Evolutionary conservation across 2,113 vertebrate genomes (phyloP).

Genomic region (Ibidorhyncha struthersii): DNA sequence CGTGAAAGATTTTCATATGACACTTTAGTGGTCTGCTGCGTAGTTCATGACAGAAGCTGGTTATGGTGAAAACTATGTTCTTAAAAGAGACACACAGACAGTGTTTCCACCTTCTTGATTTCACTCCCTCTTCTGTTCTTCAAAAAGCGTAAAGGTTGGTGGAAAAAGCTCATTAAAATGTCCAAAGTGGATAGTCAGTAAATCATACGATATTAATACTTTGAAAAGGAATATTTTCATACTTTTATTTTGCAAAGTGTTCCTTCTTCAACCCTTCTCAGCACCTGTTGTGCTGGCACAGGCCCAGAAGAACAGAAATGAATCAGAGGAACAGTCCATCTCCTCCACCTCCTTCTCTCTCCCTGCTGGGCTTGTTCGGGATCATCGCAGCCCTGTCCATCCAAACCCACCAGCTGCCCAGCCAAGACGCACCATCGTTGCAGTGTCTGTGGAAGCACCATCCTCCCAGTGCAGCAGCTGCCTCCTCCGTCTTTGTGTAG

Average conservation of each 20-base stretch:
- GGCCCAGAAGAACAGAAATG: neutral
- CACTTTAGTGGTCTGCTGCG: neutral
- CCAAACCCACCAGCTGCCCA: neutral
- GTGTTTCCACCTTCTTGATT: neutral
- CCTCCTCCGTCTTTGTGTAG: rapidly evolving
- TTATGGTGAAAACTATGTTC: neutral
- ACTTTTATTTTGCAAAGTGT: neutral
- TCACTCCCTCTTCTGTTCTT: neutral
- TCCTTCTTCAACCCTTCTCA: neutral
- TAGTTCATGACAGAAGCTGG: neutral
- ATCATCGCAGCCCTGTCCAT: neutral
- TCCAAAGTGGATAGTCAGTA: neutral
- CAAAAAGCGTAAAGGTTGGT: neutral
- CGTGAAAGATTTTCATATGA: neutral
- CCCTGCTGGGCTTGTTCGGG: too few species aligned
- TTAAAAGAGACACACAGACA: neutral
- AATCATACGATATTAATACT: neutral
- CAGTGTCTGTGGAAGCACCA: neutral
- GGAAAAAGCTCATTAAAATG: neutral
- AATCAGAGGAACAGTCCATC: neutral
- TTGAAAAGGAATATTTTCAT: neutral
- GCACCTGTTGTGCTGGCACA: rapidly evolving
- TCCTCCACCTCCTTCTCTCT: neutral
- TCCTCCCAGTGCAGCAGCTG: too few species aligned
- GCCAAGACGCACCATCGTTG: rapidly evolving